Percentiles rank a stretch among this genome's conserved stretches.
phyloP scores from a whole-genome alignment of 2,888 invertebrate genomes.

The Theretra japonica region DNA sequence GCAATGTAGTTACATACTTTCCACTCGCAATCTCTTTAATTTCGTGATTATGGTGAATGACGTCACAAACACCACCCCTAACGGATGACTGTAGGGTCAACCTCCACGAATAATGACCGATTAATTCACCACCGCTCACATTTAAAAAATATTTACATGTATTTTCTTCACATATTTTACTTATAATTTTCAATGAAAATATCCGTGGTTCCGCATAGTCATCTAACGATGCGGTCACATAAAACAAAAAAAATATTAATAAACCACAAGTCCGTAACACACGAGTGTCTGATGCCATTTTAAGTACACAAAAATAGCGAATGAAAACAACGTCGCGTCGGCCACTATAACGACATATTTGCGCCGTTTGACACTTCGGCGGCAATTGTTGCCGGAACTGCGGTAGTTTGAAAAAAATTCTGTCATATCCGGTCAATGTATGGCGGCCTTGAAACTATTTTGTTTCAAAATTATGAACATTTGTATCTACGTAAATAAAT shows the following conservation, averaged over 20 bases:
- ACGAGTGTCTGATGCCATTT: conserved; percentile 69
- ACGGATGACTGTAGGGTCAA: conserved; percentile 64
- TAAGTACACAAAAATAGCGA: conserved; percentile 52
- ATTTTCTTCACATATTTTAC: conserved; percentile 57
- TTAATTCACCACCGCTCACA: conserved; percentile 70
- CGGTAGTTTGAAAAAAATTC: conserved; percentile 54
- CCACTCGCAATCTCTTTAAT: conserved; percentile 65
- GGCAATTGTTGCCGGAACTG: conserved; percentile 78
- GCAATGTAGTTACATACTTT: conserved; percentile 60
- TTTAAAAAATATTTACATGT: conserved; percentile 81
- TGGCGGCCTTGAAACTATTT: conserved; percentile 29
- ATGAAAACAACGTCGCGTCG: conserved; percentile 58
- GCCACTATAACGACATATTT: conserved; percentile 69
- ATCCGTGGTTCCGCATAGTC: conserved; percentile 58
- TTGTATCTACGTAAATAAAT: not conserved
- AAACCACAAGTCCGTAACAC: conserved; percentile 81
- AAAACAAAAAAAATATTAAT: conserved; percentile 63
- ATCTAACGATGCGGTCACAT: conserved; percentile 56
- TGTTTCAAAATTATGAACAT: not conserved
- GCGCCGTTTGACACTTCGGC: conserved; percentile 71
- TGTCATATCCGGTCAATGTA: conserved; percentile 64
- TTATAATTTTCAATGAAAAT: conserved; percentile 60
- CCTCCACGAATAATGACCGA: conserved; percentile 76
- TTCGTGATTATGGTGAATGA: conserved; percentile 70
- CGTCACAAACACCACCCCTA: conserved; percentile 67